Conservation (phyloP, 2,113 vertebrate genomes). For the Nansenia antarctica region DNA sequence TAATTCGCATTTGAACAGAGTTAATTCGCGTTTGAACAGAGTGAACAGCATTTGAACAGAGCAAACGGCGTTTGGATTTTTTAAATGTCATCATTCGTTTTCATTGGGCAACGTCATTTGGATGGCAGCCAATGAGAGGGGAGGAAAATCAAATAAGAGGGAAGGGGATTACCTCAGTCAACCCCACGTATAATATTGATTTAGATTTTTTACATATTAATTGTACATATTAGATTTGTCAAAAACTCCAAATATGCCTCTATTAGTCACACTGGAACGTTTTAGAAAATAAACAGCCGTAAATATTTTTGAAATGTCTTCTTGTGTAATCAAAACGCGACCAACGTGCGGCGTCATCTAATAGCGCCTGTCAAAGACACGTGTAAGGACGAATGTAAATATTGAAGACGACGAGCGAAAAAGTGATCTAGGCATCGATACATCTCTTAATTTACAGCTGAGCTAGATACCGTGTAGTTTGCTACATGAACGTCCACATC, state of each 20-base stretch:
- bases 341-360: slow-evolving; percentile 3
- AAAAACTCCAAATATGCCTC: not conserved
- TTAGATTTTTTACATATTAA: no score
- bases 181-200: no score
- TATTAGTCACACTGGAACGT: no score
- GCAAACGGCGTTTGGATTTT: no score
- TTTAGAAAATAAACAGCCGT: no score
- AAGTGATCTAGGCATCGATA: not conserved
- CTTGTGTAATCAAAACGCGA: slow-evolving; percentile 12
- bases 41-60: no score
- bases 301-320: no score
- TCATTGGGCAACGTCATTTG: not conserved
- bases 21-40: no score
- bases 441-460: not conserved
- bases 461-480: not conserved
- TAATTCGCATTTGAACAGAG: no score
- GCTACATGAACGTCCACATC: no score
- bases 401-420: not conserved
- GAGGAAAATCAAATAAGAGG: not conserved
- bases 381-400: not conserved
- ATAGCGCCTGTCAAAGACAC: not conserved
- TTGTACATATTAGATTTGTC: not conserved
- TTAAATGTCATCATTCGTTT: not conserved
- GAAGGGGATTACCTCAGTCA: no score
- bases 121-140: not conserved